These are phyloP conservation scores for Heliconius cydno DNA, from an alignment of 2,888 invertebrate genomes.

Conservation along the genomic window DNA sequence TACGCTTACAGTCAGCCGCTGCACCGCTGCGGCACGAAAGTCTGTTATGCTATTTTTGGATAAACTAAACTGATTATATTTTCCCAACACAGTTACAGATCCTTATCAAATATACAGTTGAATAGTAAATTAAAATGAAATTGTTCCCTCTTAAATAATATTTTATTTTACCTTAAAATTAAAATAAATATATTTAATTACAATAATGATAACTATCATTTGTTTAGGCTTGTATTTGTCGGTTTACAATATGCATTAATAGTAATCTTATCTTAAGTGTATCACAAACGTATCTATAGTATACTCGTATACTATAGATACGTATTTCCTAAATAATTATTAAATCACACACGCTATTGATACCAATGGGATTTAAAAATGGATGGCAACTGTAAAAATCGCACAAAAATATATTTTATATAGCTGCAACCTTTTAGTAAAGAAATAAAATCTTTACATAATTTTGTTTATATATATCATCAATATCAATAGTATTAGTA, in stretches of 20 bases:
- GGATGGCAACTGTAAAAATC: background rate
- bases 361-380: background rate
- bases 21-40: too few relatives aligned
- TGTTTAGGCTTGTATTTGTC: background rate
- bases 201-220: background rate
- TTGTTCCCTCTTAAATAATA: background rate
- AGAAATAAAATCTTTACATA: background rate
- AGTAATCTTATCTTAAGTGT: background rate
- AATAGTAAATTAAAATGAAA: background rate
- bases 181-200: conserved; percentile 21
- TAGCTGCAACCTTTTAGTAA: background rate
- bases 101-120: background rate
- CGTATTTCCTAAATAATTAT: background rate
- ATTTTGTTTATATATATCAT: background rate
- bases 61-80: too few relatives aligned
- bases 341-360: background rate
- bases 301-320: background rate
- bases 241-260: background rate
- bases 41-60: too few relatives aligned
- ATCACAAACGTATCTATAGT: conserved; percentile 5
- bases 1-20: too few relatives aligned
- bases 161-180: conserved; percentile 16
- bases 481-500: background rate
- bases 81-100: background rate
- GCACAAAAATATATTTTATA: conserved; percentile 19